phyloP scores from a whole-genome alignment of 2,888 invertebrate genomes.

The Nysson spinosus region DNA sequence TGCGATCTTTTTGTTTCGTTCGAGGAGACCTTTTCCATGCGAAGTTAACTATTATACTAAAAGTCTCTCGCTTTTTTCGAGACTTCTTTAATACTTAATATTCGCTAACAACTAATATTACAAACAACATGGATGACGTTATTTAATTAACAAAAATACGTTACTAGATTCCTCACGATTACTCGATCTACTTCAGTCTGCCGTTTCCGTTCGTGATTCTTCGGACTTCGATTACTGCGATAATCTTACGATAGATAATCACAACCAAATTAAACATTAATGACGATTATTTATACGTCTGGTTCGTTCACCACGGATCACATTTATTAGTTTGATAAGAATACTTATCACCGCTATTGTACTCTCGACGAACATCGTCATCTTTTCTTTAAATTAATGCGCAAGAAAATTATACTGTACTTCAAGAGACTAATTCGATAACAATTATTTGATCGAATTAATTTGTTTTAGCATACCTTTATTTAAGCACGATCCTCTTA shows the following conservation, averaged over 20 bases:
- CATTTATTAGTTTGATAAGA: conserved; percentile 26
- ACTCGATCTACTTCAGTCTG: not conserved
- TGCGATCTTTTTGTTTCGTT: too few species aligned
- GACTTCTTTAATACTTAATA: conserved; percentile 22
- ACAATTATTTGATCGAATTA: not conserved
- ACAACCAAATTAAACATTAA: conserved; percentile 21
- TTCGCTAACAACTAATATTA: conserved; percentile 36
- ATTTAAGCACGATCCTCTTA: too few species aligned
- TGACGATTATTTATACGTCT: conserved; percentile 21
- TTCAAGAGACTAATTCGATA: conserved; percentile 8
- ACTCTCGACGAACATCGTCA: conserved; percentile 19
- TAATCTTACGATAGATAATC: not conserved
- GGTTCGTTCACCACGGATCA: conserved; percentile 31
- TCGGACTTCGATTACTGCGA: conserved; percentile 23
- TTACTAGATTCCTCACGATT: conserved; percentile 24
- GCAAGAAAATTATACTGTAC: not conserved
- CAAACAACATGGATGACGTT: conserved; percentile 42
- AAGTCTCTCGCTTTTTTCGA: not conserved
- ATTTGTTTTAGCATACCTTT: not conserved
- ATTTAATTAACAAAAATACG: conserved; percentile 56
- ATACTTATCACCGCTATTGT: conserved; percentile 28
- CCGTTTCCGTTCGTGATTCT: not conserved
- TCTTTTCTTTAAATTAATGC: not conserved
- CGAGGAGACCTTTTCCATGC: conserved; percentile 18
- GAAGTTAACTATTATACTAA: conserved; percentile 33